These are phyloP conservation scores for Delichon dasypus DNA, from an alignment of 2,797 vertebrate species.

Conservation along the genomic window DNA sequence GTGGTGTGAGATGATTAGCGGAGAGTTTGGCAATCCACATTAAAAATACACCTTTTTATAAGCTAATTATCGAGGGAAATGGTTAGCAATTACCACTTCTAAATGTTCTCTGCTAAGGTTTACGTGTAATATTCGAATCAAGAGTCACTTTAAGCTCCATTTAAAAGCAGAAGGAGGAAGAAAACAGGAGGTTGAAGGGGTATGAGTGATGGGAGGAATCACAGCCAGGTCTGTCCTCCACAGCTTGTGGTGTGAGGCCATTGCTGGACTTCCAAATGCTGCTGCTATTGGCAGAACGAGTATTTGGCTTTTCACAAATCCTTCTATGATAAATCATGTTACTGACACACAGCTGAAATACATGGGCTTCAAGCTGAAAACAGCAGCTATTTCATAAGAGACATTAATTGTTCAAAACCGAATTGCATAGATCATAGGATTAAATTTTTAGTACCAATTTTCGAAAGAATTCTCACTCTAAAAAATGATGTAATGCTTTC, in stretches of 20 bases:
- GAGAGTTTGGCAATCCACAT: constrained; percentile 49
- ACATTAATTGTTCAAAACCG: neutral
- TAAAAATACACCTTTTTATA: constrained; percentile 52
- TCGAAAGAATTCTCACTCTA: neutral
- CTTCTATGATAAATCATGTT: neutral
- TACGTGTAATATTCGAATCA: neutral
- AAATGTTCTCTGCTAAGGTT: neutral
- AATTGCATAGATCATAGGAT: neutral
- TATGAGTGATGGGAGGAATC: neutral
- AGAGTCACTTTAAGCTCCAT: neutral
- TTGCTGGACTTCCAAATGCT: neutral
- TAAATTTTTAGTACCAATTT: neutral
- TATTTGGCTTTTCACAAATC: neutral
- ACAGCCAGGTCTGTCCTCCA: neutral
- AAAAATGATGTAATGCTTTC: neutral
- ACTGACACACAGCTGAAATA: neutral
- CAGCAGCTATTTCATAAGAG: neutral
- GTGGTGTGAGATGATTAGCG: constrained; percentile 48
- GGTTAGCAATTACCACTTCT: constrained; percentile 35
- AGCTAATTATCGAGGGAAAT: constrained; percentile 50
- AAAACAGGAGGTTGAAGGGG: neutral
- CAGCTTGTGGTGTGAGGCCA: neutral
- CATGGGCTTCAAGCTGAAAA: neutral
- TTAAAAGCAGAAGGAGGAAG: neutral
- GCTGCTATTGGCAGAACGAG: neutral